A percentile compares a stretch with the other conserved stretches of the same genome.
phyloP scores from a whole-genome alignment of 2,113 vertebrate species.

The Salminus brasiliensis region DNA sequence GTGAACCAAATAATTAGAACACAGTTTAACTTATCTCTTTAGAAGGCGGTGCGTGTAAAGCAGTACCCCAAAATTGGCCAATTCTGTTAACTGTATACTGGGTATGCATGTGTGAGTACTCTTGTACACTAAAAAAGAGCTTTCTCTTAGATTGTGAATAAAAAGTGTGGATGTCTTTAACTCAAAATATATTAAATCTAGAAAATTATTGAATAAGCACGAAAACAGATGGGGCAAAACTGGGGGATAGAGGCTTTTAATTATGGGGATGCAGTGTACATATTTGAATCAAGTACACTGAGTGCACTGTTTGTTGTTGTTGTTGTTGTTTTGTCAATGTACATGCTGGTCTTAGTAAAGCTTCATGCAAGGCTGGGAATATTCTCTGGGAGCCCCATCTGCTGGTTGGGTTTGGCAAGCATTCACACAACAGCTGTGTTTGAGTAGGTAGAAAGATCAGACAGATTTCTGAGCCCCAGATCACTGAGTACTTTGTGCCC shows the following conservation, averaged over 20 bases:
- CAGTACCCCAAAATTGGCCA: neutral
- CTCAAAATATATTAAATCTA: too few species aligned
- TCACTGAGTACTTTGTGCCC: neutral
- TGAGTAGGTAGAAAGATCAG: constrained; percentile 51
- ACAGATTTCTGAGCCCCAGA: constrained; percentile 27
- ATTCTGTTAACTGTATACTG: neutral
- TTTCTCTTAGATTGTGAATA: too few species aligned
- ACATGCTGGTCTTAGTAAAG: neutral
- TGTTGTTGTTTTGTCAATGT: too few species aligned
- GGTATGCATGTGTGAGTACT: neutral
- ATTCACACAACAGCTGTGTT: constrained; percentile 56
- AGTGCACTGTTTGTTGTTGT: too few species aligned
- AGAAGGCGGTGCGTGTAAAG: neutral
- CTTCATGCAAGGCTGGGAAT: constrained; percentile 14
- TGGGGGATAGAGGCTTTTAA: too few species aligned
- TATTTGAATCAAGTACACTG: too few species aligned
- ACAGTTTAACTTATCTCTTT: constrained; percentile 6
- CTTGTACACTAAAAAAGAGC: neutral
- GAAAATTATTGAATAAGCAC: too few species aligned
- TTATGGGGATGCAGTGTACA: too few species aligned
- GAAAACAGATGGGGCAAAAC: too few species aligned
- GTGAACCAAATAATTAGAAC: constrained; percentile 18
- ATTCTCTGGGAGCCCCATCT: constrained; percentile 60
- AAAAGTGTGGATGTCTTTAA: too few species aligned
- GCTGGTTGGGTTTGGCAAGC: constrained; percentile 58